These are phyloP conservation scores for Ceyx erithaca DNA, from an alignment of 2,797 vertebrate genomes.

Conservation along the genomic window DNA sequence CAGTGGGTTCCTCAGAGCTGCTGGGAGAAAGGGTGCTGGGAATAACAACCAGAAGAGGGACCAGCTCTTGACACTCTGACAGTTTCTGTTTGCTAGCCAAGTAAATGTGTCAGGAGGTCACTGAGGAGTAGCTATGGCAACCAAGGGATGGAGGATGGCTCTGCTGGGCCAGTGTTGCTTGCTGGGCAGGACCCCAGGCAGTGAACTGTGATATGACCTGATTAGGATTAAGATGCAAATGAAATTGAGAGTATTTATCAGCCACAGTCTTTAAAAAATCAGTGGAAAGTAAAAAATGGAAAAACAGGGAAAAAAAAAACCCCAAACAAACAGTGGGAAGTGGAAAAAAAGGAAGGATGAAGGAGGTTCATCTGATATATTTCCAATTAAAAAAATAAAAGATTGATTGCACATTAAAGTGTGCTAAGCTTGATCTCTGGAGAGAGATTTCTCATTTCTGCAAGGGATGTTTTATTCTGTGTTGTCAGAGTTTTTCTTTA, in stretches of 20 bases:
- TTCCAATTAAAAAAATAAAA: background rate
- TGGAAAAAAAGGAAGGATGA: background rate
- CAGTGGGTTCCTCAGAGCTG: background rate
- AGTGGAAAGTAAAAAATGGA: background rate
- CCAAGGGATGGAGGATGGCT: background rate
- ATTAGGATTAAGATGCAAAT: slow-evolving; percentile 1
- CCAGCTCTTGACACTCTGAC: slow-evolving; percentile 11
- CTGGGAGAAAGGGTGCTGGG: background rate
- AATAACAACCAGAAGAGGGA: background rate
- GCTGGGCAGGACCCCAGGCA: background rate
- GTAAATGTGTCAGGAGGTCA: slow-evolving; percentile 38
- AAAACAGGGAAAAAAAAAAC: background rate
- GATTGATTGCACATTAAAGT: background rate
- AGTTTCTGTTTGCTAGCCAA: slow-evolving; percentile 39
- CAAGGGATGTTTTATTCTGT: slow-evolving; percentile 25
- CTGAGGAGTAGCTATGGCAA: slow-evolving; percentile 25
- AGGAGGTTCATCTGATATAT: background rate
- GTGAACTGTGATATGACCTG: slow-evolving; percentile 2
- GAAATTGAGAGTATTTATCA: slow-evolving; percentile 17
- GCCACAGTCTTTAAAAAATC: background rate
- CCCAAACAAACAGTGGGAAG: background rate
- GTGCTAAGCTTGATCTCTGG: slow-evolving; percentile 9
- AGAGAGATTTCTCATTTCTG: slow-evolving; percentile 17
- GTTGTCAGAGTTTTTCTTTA: slow-evolving; percentile 28
- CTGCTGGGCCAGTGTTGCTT: background rate